Base-by-base conservation (phyloP, 2,113 vertebrate species). In the Archilochus colubris region DNA sequence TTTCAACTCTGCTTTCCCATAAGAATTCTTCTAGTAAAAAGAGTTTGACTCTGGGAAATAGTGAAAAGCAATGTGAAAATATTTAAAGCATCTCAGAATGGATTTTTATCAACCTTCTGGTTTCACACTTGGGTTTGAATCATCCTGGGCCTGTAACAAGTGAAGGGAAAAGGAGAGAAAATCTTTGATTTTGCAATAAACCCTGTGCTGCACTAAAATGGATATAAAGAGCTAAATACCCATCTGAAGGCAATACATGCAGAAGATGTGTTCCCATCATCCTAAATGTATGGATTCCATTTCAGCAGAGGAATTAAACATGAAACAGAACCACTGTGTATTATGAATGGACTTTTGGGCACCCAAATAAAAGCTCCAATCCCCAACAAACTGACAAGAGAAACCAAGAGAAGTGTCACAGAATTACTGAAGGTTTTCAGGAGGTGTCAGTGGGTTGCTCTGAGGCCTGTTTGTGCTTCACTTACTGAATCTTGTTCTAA, bases 31-130 rank as follows among this genome's bases (percentile, higher is more conserved):
- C 67, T 82, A 94, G 81, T 94, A 84, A 94, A 91, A 85, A 10
- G 90, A 97, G 90, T 95, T 96, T 94, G 94, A 72, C 90, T 96
- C 88, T 96, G 94, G 96, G 92, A 97, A 97, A 96, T 68, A 76
- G 94, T 30, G 97, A 92, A 94, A 94, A 95, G 89, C 77, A 91
- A 95, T 54, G 15, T 54, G 84, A 91, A 97, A 96, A 94, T 94
- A 97, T 93, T 92, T 82, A 78, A 97, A 97, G 91, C 88, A 96
- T 85, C 44, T 69, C 89, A 62, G 58, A 58, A 72, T 78, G 59
- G 31, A 4, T 88, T 63, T 94, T 93, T 74, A 89, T 36, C 75
- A 75, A 88, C 66, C 84, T 67, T 62, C 61, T 55, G 81, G 82
- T 58, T 95, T 91, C 23, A 28, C 57, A 82, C 79, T 21, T 79